Evolutionary conservation across 2,113 vertebrate genomes (phyloP).

Genomic region (Cynocephalus volans): DNA sequence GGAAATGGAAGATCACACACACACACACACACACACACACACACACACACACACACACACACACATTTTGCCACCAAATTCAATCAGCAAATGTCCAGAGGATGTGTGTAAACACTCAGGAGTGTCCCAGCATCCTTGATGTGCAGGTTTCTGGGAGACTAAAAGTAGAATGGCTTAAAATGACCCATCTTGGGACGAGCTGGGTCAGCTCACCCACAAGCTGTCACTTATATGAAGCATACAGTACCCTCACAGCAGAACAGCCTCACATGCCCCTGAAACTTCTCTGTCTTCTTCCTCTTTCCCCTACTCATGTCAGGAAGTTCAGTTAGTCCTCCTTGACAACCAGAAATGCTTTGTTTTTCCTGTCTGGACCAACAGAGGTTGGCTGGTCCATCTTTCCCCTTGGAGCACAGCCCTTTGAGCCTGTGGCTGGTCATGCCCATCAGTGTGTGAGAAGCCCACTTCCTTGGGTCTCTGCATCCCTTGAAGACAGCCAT

Average conservation of each 20-base stretch:
- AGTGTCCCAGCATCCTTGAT: not conserved
- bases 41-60: not conserved
- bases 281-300: not conserved
- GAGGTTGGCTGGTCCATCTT: not conserved
- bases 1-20: not conserved
- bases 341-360: not conserved
- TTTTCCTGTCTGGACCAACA: not conserved
- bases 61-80: not conserved
- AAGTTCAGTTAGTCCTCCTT: not conserved
- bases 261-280: not conserved
- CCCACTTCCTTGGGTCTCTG: not conserved
- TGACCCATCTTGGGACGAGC: too few species aligned
- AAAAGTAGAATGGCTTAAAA: not conserved
- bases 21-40: not conserved
- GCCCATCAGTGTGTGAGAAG: not conserved
- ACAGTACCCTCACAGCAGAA: not conserved
- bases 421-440: not conserved
- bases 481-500: not conserved
- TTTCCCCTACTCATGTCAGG: not conserved
- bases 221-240: not conserved
- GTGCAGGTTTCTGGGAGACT: not conserved
- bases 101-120: not conserved
- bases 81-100: not conserved
- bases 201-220: not conserved
- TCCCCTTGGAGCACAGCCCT: not conserved